A percentile compares a stretch with the other conserved stretches of the same genome.
These are phyloP conservation scores for Hybognathus amarus DNA, from an alignment of 2,797 vertebrate genomes.

Conservation along the genomic window DNA sequence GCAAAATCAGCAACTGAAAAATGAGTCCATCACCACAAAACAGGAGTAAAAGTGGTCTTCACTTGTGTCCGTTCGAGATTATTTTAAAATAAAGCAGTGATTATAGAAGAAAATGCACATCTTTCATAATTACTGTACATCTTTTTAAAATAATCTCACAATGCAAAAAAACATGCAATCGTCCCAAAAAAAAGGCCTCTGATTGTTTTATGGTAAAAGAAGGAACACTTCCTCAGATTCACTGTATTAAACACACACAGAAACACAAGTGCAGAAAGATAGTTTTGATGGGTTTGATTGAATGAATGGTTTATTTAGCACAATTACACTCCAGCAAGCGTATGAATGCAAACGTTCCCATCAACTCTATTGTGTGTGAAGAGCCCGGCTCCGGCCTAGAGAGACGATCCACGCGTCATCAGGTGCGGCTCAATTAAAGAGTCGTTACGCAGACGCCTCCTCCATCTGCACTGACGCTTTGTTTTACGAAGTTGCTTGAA, in stretches of 20 bases:
- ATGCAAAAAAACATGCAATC: background rate
- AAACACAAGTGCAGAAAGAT: background rate
- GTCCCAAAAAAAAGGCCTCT: background rate
- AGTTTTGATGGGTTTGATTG: background rate
- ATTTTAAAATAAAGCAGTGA: background rate
- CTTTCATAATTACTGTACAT: background rate
- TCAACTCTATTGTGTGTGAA: no score
- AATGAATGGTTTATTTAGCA: background rate
- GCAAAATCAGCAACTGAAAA: no score
- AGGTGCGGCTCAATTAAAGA: constrained; percentile 33
- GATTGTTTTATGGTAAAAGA: background rate
- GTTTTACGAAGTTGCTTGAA: background rate
- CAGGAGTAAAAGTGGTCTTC: no score
- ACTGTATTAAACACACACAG: background rate
- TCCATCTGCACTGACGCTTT: background rate
- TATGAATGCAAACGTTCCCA: background rate
- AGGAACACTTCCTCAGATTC: background rate
- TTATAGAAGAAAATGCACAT: background rate
- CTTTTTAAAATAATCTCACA: background rate
- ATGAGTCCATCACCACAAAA: no score
- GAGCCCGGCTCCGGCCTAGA: no score
- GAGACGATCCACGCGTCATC: constrained; percentile 22
- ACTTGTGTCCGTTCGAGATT: background rate
- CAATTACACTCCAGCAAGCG: background rate
- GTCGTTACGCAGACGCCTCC: constrained; percentile 8